These are phyloP conservation scores for Sarcophaga variegata DNA, from an alignment of 2,888 invertebrate species.

Conservation along the genomic window DNA sequence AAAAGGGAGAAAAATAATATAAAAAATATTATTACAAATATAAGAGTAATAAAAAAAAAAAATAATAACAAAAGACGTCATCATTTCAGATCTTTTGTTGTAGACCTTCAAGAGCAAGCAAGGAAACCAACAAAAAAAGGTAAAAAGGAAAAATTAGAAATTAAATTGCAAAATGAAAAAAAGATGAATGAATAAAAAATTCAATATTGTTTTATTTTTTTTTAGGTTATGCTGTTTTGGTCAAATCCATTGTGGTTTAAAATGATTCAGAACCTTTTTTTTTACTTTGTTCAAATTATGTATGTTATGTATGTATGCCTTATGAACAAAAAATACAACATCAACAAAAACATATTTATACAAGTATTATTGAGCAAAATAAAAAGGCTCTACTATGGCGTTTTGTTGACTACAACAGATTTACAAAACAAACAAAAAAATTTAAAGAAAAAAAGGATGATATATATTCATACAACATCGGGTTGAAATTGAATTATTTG, in stretches of 20 bases:
- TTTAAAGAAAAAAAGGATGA: background rate
- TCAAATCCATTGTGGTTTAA: constrained; percentile 66
- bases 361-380: too few species aligned
- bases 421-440: background rate
- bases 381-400: background rate
- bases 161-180: constrained; percentile 27
- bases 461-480: constrained; percentile 38
- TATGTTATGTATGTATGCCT: background rate
- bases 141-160: constrained; percentile 29
- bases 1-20: background rate
- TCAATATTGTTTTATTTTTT: constrained; percentile 57
- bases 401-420: constrained; percentile 19
- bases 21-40: constrained; percentile 21
- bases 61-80: constrained; percentile 37
- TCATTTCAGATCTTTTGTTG: constrained; percentile 57
- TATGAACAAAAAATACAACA: too few species aligned
- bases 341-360: too few species aligned
- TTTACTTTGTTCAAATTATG: constrained; percentile 42
- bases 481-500: constrained; percentile 79
- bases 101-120: background rate
- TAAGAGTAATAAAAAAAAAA: constrained; percentile 30
- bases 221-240: constrained; percentile 43
- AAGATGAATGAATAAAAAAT: constrained; percentile 46
- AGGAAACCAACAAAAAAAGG: background rate
- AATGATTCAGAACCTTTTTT: constrained; percentile 56